Conservation (phyloP, 35 echinoderm and acorn worm genomes). For the Ophioderma brevispina region DNA sequence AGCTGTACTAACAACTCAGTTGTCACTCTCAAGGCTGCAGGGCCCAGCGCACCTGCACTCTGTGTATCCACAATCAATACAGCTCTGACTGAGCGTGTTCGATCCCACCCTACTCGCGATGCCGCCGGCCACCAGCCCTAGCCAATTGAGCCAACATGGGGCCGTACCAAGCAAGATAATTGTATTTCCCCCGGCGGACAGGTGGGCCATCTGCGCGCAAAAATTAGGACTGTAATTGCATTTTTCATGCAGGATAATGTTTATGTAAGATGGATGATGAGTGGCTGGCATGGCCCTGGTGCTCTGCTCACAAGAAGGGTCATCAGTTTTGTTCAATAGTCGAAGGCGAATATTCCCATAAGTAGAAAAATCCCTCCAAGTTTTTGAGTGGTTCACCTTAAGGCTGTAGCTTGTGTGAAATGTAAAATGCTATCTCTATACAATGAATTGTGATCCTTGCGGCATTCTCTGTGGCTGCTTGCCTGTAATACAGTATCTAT, state of each 20-base stretch:
- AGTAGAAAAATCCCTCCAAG: not conserved
- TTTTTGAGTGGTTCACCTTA: not conserved
- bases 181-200: not conserved
- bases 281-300: not conserved
- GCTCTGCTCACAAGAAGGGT: not conserved
- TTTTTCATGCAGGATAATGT: conserved; percentile 3
- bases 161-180: not conserved
- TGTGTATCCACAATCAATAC: not conserved
- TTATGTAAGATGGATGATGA: not conserved
- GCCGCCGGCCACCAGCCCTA: not conserved
- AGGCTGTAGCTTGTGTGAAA: no score
- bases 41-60: not conserved
- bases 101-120: not conserved
- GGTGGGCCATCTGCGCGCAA: not conserved
- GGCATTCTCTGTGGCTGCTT: no score
- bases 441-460: no score
- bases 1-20: not conserved
- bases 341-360: not conserved
- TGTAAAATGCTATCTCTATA: no score
- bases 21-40: not conserved
- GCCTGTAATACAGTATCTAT: no score
- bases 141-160: not conserved
- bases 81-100: not conserved
- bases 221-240: conserved; percentile 2
- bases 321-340: not conserved